These are phyloP conservation scores for Fistularia tabacaria DNA, from an alignment of 2,797 vertebrate species.

Conservation along the genomic window DNA sequence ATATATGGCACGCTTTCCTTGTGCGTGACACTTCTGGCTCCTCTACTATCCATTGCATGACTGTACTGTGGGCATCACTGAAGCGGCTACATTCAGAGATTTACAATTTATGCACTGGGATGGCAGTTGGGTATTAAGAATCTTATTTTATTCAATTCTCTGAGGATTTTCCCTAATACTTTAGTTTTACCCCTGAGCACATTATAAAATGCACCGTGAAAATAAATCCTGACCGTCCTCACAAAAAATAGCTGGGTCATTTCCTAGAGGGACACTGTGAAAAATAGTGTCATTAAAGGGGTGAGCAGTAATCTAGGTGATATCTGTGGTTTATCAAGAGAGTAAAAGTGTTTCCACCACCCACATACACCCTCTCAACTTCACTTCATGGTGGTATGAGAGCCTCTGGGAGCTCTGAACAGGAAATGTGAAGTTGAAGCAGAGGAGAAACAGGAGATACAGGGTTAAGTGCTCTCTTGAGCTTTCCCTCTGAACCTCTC, in stretches of 20 bases:
- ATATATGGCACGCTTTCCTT: conserved; percentile 8
- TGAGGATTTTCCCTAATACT: conserved; percentile 11
- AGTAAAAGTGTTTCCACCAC: conserved; percentile 13
- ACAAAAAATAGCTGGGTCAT: conserved; percentile 12
- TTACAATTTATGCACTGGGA: neutral
- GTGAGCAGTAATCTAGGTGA: conserved; percentile 9
- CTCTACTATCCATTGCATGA: conserved; percentile 14
- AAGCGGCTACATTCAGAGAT: too few species aligned
- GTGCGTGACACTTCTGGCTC: conserved; percentile 6
- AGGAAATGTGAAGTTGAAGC: conserved; percentile 25
- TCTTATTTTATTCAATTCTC: conserved; percentile 25
- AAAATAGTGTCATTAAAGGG: conserved; percentile 11
- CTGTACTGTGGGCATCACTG: conserved; percentile 3
- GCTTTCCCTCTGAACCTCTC: conserved; percentile 23
- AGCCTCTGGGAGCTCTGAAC: conserved; percentile 16
- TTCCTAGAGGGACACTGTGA: conserved; percentile 19
- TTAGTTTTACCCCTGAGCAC: too few species aligned
- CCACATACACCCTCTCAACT: conserved; percentile 1
- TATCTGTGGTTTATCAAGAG: conserved; percentile 13
- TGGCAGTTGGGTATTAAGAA: conserved; percentile 24
- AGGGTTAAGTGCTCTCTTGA: conserved; percentile 36
- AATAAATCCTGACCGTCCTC: conserved; percentile 14
- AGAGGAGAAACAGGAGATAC: conserved; percentile 9
- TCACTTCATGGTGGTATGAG: conserved; percentile 15
- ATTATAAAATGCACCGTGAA: too few species aligned